A percentile compares a stretch with the other conserved stretches of the same genome.
Evolutionary conservation across 2,113 vertebrate genomes (phyloP).

Genomic region (Crotalus tigris): DNA sequence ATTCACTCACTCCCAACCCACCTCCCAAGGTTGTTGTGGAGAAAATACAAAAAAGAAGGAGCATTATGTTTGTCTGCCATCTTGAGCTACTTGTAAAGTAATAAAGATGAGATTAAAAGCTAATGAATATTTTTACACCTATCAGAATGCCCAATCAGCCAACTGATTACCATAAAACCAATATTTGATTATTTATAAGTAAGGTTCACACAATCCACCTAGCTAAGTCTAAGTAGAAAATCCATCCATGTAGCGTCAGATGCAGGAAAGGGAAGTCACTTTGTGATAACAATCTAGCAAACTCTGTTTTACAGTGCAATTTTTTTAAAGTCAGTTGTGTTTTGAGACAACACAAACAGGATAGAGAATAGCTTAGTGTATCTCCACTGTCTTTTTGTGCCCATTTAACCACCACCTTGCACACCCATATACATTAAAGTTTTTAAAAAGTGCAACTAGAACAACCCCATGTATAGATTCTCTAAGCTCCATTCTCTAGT

Average conservation of each 20-base stretch:
- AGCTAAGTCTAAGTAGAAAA: not conserved
- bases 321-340: not conserved
- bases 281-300: not conserved
- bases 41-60: not conserved
- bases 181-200: not conserved
- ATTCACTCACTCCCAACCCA: not conserved
- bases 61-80: not conserved
- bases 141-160: not conserved
- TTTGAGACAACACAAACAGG: not conserved
- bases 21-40: not conserved
- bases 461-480: not conserved
- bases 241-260: not conserved
- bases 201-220: not conserved
- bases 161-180: not conserved
- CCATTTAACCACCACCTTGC: not conserved
- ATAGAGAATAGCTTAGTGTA: not conserved
- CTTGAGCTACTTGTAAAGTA: not conserved
- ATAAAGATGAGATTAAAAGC: not conserved
- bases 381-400: not conserved
- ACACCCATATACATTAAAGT: not conserved
- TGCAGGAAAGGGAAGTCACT: not conserved
- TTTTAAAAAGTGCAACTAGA: not conserved
- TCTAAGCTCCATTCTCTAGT: not conserved
- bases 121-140: not conserved
- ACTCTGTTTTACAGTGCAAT: not conserved